Evolutionary conservation across 1,140 invertebrate species (phyloP), one percentile per base, ranked within the genome.

Genomic region (Procambarus clarkii): DNA sequence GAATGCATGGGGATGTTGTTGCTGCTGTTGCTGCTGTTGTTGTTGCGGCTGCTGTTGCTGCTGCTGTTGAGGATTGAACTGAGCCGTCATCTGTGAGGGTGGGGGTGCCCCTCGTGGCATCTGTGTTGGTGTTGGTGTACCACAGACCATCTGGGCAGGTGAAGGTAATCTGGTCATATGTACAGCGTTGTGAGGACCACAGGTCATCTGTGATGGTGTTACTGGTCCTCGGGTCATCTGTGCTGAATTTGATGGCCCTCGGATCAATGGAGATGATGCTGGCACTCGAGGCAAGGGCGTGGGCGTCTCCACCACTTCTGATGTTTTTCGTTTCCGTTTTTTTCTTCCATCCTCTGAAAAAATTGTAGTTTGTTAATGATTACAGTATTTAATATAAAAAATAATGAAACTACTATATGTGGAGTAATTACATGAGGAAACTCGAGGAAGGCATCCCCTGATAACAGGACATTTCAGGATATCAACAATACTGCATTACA

Each of bases 341-440:
- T 90, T 90, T 24, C 88, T 46, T 69, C 88, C 88, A 83, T 90
- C 88, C 81, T 90, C 88, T 90, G 88, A 45, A 90, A 90, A 24
- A 34, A 34, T 34, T 34, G 34, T 0, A 78, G 34, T 34, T 34
- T 34, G 34, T 34, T 34, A 34, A 34, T 34, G 34, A 34, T 34
- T 34, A 64, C 60, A 64, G 60, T 15, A 64, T 8, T 54, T 13
- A 9, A 54, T 54, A 13, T 54, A 9, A 54, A 54, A 54, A 54
- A 54, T 13, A 9, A 54, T 54, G 1, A 9, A 54, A 54, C 34
- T 34, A 34, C 34, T 34, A 34, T 34, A 34, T 34, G 34, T 34
- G 34, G 34, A 34, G 34, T 34, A 34, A 34, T 34, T 34, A 34
- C 34, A 1, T 34, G 34, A 34, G 34, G 34, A 34, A 34, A 34